Conservation (phyloP, 2,113 vertebrate genomes). For the Perca fluviatilis region DNA sequence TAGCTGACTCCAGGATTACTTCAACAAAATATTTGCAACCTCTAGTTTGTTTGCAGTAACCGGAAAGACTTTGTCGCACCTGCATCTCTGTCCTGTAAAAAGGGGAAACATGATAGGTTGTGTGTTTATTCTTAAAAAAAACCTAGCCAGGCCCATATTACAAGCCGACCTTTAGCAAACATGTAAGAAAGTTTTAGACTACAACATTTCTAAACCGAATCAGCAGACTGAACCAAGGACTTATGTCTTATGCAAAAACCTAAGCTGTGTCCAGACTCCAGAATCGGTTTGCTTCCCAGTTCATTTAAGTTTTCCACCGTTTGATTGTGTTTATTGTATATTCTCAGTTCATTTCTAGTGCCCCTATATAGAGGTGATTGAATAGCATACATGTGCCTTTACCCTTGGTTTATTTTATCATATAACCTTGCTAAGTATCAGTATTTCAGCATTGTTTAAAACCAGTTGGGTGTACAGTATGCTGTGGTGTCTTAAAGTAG, state of each 20-base stretch:
- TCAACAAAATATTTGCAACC: neutral
- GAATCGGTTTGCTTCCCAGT: neutral
- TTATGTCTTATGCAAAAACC: neutral
- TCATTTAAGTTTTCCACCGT: too few species aligned
- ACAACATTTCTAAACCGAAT: neutral
- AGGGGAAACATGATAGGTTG: neutral
- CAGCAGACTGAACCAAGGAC: neutral
- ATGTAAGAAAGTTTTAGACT: neutral
- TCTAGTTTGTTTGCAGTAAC: neutral
- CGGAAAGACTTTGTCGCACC: neutral
- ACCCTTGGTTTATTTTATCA: neutral
- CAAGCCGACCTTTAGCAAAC: neutral
- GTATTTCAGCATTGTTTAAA: neutral
- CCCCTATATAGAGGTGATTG: neutral
- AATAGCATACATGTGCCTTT: neutral
- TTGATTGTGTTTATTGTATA: neutral
- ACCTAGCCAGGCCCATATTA: neutral
- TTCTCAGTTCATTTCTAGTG: neutral
- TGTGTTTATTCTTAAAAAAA: neutral
- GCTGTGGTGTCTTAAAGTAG: neutral
- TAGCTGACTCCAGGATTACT: neutral
- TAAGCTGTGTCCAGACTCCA: neutral
- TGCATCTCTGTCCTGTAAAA: neutral
- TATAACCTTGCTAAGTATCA: neutral
- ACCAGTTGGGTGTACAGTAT: neutral